Percentiles rank a stretch among this genome's conserved stretches.
phyloP scores from a whole-genome alignment of 2,888 invertebrate species.

The Trichopria drosophilae region DNA sequence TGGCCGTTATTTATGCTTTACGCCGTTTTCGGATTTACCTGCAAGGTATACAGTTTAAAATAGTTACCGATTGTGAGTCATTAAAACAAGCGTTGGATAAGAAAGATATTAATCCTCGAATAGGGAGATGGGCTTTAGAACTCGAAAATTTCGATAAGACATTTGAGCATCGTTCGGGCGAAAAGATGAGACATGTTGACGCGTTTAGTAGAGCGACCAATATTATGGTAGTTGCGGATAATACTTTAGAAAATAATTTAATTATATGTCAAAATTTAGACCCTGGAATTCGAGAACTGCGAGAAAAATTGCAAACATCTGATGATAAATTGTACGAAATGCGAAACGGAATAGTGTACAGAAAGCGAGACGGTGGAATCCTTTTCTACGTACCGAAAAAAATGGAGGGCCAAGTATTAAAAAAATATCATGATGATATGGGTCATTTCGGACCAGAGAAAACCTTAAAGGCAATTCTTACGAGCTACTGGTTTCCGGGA shows the following conservation, averaged over 20 bases:
- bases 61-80: background rate
- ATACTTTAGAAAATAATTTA: background rate
- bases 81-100: background rate
- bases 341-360: too few species aligned
- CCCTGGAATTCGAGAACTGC: background rate
- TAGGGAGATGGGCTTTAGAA: too few species aligned
- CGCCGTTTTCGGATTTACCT: background rate
- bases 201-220: too few species aligned
- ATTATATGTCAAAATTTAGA: background rate
- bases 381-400: too few species aligned
- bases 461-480: constrained; percentile 8
- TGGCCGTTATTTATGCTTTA: too few species aligned
- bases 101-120: background rate
- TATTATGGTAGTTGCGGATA: too few species aligned
- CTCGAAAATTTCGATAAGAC: too few species aligned
- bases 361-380: background rate
- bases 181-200: too few species aligned
- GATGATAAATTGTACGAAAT: too few species aligned
- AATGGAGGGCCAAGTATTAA: background rate
- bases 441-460: constrained; percentile 8
- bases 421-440: background rate
- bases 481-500: too few species aligned
- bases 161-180: too few species aligned
- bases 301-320: background rate
- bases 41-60: too few species aligned